Percentiles rank a stretch among this genome's conserved stretches.
Conservation (phyloP, 2,113 vertebrate genomes). For the Paracanthobrama guichenoti region DNA sequence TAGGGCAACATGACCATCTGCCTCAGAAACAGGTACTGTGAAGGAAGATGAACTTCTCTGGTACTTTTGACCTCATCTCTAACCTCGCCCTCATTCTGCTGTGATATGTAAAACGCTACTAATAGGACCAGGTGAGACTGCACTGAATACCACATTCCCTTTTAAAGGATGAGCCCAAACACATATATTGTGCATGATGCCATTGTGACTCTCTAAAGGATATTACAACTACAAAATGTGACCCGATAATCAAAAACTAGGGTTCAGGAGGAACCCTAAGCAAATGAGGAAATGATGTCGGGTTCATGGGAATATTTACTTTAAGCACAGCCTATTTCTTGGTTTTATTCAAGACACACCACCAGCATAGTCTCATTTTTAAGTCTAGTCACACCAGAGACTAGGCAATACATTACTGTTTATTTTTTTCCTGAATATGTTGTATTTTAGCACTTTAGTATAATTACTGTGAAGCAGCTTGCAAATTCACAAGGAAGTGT, state of each 20-base stretch:
- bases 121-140: conserved; percentile 31
- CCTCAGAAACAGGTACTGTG: conserved; percentile 37
- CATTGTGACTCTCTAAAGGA: not conserved
- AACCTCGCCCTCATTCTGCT: not conserved
- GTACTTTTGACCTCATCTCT: not conserved
- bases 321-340: conserved; percentile 1
- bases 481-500: not conserved
- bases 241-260: not conserved
- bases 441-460: conserved; percentile 11
- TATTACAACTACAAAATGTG: conserved; percentile 1
- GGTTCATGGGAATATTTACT: conserved; percentile 5
- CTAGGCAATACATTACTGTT: not conserved
- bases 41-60: conserved; percentile 13
- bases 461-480: not conserved
- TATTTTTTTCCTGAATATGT: conserved; percentile 6
- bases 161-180: not conserved
- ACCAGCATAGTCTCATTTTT: not conserved
- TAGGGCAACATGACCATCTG: conserved; percentile 44
- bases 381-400: conserved; percentile 10
- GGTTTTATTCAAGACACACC: not conserved
- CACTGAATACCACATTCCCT: not conserved
- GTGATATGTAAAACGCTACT: not conserved
- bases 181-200: not conserved
- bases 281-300: conserved; percentile 1
- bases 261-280: not conserved